Evolutionary conservation across 2,888 invertebrate genomes (phyloP).

Genomic region (Lacanobia oleracea): DNA sequence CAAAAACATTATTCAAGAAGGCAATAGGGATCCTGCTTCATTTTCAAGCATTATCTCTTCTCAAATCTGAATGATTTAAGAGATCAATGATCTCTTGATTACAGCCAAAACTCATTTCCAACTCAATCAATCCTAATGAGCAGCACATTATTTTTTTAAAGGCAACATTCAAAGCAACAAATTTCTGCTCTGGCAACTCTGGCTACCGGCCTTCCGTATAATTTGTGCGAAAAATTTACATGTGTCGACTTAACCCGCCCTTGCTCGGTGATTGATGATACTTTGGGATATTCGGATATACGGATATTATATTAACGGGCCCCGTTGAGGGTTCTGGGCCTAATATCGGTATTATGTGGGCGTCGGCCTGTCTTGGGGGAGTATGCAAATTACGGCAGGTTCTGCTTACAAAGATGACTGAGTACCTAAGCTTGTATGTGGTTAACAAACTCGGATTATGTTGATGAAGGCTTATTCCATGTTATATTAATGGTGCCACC

Average conservation of each 20-base stretch:
- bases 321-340: constrained; percentile 52
- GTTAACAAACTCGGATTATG: constrained; percentile 4
- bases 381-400: constrained; percentile 22
- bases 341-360: constrained; percentile 58
- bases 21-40: neutral
- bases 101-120: constrained; percentile 14
- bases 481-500: neutral
- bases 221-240: constrained; percentile 87
- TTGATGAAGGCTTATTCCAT: neutral
- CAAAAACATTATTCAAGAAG: neutral
- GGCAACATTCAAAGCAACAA: constrained; percentile 56
- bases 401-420: constrained; percentile 24
- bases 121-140: constrained; percentile 57
- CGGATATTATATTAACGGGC: constrained; percentile 82
- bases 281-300: constrained; percentile 83
- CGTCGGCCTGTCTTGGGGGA: constrained; percentile 56
- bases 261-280: constrained; percentile 86
- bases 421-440: constrained; percentile 16
- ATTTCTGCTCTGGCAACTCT: constrained; percentile 56
- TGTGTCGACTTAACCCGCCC: constrained; percentile 89
- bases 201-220: constrained; percentile 79
- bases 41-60: neutral
- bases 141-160: constrained; percentile 36
- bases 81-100: constrained; percentile 1
- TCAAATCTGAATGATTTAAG: neutral